Evolutionary conservation across 1,140 invertebrate species (phyloP).

Genomic region (Nomia melanderi): DNA sequence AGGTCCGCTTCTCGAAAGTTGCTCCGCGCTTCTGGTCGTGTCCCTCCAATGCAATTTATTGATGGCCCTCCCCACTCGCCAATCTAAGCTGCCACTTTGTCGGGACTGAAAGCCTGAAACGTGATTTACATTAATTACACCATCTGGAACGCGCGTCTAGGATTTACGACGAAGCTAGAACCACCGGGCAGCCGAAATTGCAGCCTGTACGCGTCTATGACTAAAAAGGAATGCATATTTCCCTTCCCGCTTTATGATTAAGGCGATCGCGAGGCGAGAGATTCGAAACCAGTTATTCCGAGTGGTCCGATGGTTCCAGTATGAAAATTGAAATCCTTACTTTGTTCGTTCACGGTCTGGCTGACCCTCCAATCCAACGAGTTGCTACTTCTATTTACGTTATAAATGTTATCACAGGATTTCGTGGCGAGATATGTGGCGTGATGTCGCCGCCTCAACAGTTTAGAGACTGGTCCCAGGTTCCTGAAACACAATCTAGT

Average conservation of each 20-base stretch:
- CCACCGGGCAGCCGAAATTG: too few species aligned
- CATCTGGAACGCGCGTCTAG: too few species aligned
- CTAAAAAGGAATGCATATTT: too few species aligned
- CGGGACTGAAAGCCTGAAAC: conserved; percentile 66
- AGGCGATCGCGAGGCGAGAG: too few species aligned
- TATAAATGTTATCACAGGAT: conserved; percentile 81
- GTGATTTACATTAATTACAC: not conserved
- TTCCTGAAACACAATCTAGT: conserved; percentile 66
- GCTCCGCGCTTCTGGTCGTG: conserved; percentile 75
- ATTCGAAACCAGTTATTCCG: too few species aligned
- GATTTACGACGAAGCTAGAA: not conserved
- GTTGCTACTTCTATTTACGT: conserved; percentile 76
- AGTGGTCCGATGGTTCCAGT: not conserved
- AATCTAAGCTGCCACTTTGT: conserved; percentile 78
- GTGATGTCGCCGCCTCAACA: conserved; percentile 77
- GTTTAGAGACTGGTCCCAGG: conserved; percentile 79
- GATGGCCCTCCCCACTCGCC: conserved; percentile 71
- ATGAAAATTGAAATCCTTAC: conserved; percentile 49
- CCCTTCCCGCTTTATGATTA: too few species aligned
- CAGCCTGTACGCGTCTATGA: too few species aligned
- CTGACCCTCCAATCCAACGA: conserved; percentile 75
- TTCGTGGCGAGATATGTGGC: conserved; percentile 77
- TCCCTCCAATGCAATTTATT: conserved; percentile 70
- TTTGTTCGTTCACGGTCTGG: conserved; percentile 67
- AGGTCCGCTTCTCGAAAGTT: conserved; percentile 73